phyloP scores from a whole-genome alignment of 2,797 vertebrate genomes.

The Platyrinchus mystaceus region DNA sequence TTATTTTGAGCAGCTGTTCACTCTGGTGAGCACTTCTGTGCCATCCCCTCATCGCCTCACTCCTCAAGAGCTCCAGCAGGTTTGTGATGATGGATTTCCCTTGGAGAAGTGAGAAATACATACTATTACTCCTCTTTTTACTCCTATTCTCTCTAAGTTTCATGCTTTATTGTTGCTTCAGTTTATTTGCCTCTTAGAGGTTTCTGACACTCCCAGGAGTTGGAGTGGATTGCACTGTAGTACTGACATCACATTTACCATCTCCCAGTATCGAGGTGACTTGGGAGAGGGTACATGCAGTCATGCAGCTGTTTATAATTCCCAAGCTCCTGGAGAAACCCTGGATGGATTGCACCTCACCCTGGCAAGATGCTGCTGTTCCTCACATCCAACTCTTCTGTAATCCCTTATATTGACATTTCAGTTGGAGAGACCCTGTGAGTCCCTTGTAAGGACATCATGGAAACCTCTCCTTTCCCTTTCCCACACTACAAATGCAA shows the following conservation, averaged over 20 bases:
- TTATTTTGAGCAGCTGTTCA: background rate
- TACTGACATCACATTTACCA: background rate
- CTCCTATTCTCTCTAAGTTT: background rate
- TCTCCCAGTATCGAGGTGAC: background rate
- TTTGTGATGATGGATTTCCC: background rate
- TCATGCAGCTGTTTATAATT: accelerated
- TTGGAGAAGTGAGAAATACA: background rate
- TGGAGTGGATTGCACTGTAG: background rate
- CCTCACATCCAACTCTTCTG: background rate
- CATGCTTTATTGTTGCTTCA: background rate
- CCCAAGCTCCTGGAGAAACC: background rate
- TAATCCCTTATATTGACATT: background rate
- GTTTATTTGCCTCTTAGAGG: background rate
- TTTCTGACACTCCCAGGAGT: background rate
- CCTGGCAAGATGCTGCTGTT: background rate
- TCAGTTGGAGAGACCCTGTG: background rate
- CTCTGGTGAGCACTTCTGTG: background rate
- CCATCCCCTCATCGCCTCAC: accelerated
- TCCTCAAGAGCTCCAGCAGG: background rate
- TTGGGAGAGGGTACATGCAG: background rate
- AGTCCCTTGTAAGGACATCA: background rate
- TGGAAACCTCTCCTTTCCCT: background rate
- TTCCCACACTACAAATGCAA: background rate
- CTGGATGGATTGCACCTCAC: background rate
- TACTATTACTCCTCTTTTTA: background rate